Base-by-base conservation (phyloP, 2,113 vertebrate species). In the Podocnemis expansa region DNA sequence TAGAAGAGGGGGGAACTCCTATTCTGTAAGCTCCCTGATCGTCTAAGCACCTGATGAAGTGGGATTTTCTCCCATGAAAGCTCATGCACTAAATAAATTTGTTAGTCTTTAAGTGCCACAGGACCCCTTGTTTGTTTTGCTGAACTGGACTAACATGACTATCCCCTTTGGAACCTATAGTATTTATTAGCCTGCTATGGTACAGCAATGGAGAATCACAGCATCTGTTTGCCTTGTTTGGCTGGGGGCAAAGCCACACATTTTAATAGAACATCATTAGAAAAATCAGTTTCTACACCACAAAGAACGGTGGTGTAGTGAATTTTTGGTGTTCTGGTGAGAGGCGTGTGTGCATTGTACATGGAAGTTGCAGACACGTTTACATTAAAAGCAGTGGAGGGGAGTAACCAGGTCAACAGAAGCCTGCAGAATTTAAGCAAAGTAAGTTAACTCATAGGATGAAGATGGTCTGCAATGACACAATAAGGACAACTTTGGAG, bases 401-500 rank as follows among this genome's bases (percentile, higher is more conserved):
- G n/a, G 19, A 41, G 24, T 67, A 25, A 45, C 80, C 76, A 22
- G 10, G 29, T 31, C 52, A 22, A 47, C 13, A 45, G 25, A 14
- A 89, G 34, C 58, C n/a, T 79, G 34, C 56, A 81, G 60, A 76
- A 7, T 63, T 49, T 21, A 29, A 76, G 73, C 43, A 22, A 76
- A 45, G 45, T 43, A 43, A 75, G 38, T 70, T 5, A n/a, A n/a
- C 60, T n/a, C 7, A 16, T 70, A 38, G n/a, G n/a, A 19, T 51
- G 2, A 8, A 85, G 73, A 67, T 3, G 3, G 22, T n/a, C 89
- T 85, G 25, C 60, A 79, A 81, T 82, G 47, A 21, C 38, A 87
- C 34, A 87, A 86, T 91, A 75, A 92, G 81, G 81, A 54, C 6
- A 85, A 60, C 90, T 89, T 85, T 82, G 47, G 90, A 92, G 84